These are phyloP conservation scores for Mormoops blainvillei DNA, from an alignment of 2,113 vertebrate genomes.

Conservation along the genomic window DNA sequence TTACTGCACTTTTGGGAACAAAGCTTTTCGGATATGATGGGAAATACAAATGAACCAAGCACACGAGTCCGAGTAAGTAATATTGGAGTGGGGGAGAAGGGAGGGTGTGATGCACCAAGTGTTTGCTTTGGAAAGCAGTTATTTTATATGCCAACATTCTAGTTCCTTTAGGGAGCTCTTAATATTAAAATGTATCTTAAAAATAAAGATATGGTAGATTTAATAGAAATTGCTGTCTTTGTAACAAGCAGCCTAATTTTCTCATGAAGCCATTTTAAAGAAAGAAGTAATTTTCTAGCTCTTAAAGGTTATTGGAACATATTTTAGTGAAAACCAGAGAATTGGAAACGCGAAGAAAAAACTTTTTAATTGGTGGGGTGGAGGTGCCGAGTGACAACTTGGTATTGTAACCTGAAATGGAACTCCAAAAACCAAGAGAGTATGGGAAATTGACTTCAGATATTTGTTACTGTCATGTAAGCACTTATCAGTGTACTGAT, in stretches of 20 bases:
- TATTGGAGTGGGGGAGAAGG: not conserved
- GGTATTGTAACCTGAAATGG: conserved; percentile 6
- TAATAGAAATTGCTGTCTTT: conserved; percentile 54
- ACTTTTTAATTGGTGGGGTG: not conserved
- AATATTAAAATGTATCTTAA: conserved; percentile 29
- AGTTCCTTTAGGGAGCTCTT: not conserved
- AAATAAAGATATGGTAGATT: conserved; percentile 26
- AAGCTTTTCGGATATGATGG: conserved; percentile 96
- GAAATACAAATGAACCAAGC: conserved; percentile 90
- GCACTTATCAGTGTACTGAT: not conserved
- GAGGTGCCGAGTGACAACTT: not conserved
- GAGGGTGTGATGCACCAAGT: not conserved
- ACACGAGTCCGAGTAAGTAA: conserved; percentile 91
- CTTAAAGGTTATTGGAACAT: conserved; percentile 10
- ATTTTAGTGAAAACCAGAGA: conserved; percentile 37
- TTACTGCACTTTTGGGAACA: conserved; percentile 96
- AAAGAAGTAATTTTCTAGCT: conserved; percentile 32
- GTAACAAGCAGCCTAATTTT: conserved; percentile 27
- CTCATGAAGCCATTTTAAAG: conserved; percentile 29
- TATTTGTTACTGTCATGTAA: not conserved
- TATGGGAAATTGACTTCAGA: not conserved
- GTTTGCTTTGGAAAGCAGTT: conserved; percentile 14
- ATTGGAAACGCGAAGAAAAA: not conserved
- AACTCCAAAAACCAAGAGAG: conserved; percentile 13
- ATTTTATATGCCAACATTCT: not conserved